Evolutionary conservation across 2,797 vertebrate genomes (phyloP), one percentile per base, ranked within the genome.

Genomic region (Coregonus ussuriensis): DNA sequence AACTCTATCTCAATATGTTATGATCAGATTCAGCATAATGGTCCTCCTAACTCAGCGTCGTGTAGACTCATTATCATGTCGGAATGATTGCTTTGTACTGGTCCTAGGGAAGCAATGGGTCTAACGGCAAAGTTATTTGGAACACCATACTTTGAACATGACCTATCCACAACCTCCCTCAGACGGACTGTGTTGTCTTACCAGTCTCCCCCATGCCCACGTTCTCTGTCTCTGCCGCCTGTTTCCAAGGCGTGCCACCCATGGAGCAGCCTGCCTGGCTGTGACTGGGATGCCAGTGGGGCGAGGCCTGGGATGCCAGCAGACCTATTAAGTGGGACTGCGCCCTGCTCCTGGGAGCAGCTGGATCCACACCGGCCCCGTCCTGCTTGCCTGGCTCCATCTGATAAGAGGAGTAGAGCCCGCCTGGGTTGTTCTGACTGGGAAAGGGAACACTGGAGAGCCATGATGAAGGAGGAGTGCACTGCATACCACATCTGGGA

Each of bases 321-420:
- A 15, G 41, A 59, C 66, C 71, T 63, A 51, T 76, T 74, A 82
- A 72, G 33, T 77, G 74, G 76, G 77, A 73, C 74, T 76, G 77
- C 41, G 25, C 54, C 41, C 1, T 54, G 21, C 73, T 62, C 72
- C 53, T 74, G 18, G 72, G 73, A 78, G 79, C 80, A 80, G 79
- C 79, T 72, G 74, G 74, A 53, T 71, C 71, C 53, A 76, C 31
- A 79, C 71, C 74, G 69, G 66, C 76, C 78, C 79, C 82, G 74
- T 70, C 31, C 72, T 70, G 77, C 65, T 13, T 31, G 14, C 65
- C 31, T 4, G 25, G 13, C 82, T 82, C 66, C 62, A 82, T 84
- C 77, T 82, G 83, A 82, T 79, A 82, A 81, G 37, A 65, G 77
- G 51, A 71, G 74, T 66, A 79, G 72, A 52, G 54, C 41, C 71